These are phyloP conservation scores for Coelinius sp. DNA, from an alignment of 2,888 invertebrate species.

Conservation along the genomic window DNA sequence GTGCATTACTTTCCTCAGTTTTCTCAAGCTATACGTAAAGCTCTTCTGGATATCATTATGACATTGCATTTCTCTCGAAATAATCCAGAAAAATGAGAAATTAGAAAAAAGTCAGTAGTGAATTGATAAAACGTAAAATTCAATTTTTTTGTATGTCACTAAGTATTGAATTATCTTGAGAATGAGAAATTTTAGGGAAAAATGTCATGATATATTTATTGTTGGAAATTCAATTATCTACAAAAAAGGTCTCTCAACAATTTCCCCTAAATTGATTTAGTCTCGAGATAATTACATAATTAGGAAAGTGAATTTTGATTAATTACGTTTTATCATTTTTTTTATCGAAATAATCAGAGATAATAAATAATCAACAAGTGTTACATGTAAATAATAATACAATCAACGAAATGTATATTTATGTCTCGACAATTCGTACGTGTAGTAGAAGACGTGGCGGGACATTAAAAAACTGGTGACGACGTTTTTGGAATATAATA, in stretches of 20 bases:
- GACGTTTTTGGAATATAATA: neutral
- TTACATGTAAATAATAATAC: slow-evolving; percentile 32
- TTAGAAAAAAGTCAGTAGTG: neutral
- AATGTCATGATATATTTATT: neutral
- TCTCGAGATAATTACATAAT: neutral
- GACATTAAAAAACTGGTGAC: neutral
- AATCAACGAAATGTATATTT: slow-evolving; percentile 29
- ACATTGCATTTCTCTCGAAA: neutral
- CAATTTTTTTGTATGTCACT: too few relatives aligned
- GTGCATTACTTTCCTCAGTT: neutral
- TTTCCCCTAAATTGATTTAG: neutral
- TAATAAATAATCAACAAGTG: neutral
- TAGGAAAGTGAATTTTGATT: neutral
- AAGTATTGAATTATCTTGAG: neutral
- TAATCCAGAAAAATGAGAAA: neutral
- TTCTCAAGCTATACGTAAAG: neutral
- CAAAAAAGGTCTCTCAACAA: neutral
- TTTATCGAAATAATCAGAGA: neutral
- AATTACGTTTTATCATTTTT: neutral
- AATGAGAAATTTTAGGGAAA: neutral
- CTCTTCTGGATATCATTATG: neutral
- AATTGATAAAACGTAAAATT: neutral
- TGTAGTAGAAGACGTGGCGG: neutral
- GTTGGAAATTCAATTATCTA: neutral
- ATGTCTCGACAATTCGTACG: slow-evolving; percentile 29